Base-by-base conservation (phyloP, 2,888 invertebrate species). In the Drosophila picticornis region DNA sequence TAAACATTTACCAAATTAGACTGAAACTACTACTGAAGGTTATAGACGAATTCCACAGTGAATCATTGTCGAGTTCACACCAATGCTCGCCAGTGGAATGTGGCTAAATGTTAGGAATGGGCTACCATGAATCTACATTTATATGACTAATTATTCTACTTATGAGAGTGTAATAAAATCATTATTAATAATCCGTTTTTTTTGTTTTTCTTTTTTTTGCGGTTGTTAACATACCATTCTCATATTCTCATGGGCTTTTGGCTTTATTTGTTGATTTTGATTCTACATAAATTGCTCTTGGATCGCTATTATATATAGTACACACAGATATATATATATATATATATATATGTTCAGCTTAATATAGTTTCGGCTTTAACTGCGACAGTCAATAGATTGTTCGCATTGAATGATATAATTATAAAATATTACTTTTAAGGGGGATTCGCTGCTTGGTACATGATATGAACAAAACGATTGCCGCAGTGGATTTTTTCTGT, bases 381-480 rank as follows among this genome's bases (percentile, higher is more conserved):
- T 70, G 72, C 51, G 53, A 51, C 83, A 83, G 88, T 83, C 86
- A 88, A 90, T 80, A 88, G 90, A 88, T 87, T 77, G 88, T 66
- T 62, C 70, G 27, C 51, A 40, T 52, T 80, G 25, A 60, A 53
- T 52, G 16, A 27, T 55, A 46, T 36, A 36, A 55, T 51, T 61
- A n/a, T 40, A 58, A 40, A 65, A 48, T 48, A 19, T 40, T 52
- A 27, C 0, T 27, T 62, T 66, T 51, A 43, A 11, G 32, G 50
- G 50, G 63, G 59, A 55, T 59, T 79, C 48, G 53, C 43, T 69
- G 55, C 48, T 69, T 72, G 43, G 53, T 62, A 84, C 72, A 68
- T 85, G 86, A 86, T 90, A 86, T 86, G 90, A 86, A 90, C 81
- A 61, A 72, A 90, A 78, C 77, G 89, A 84, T 90, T 81, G 90